Conservation (phyloP, 2,888 invertebrate species). For the Heliothis peltigera region DNA sequence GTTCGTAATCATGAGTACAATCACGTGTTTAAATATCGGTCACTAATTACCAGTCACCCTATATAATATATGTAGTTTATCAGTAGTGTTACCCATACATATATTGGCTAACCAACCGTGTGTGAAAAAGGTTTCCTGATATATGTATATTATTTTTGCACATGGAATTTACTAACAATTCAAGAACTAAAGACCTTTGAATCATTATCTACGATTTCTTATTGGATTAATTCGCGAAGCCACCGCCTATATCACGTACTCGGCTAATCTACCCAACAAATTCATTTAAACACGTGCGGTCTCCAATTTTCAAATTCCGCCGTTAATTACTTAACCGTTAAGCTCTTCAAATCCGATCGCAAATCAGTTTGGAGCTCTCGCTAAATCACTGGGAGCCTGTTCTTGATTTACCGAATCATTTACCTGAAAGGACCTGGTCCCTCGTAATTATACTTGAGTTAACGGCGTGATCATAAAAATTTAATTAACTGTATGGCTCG, state of each 20-base stretch:
- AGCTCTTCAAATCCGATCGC: conserved; percentile 34
- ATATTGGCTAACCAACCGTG: too few relatives aligned
- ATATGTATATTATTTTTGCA: too few relatives aligned
- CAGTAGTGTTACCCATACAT: too few relatives aligned
- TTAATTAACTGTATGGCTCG: conserved; percentile 46
- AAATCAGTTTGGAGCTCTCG: conserved; percentile 42
- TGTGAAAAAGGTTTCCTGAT: too few relatives aligned
- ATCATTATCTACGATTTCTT: too few relatives aligned
- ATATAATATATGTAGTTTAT: too few relatives aligned
- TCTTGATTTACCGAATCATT: conserved; percentile 56
- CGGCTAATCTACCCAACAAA: background rate
- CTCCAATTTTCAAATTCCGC: conserved; percentile 7
- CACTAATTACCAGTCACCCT: too few relatives aligned
- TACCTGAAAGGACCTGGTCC: conserved; percentile 37
- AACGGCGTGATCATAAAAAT: conserved; percentile 52
- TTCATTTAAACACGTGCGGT: background rate
- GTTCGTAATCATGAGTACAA: too few relatives aligned
- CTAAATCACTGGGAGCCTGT: conserved; percentile 42
- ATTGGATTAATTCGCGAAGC: too few relatives aligned
- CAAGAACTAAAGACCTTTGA: too few relatives aligned
- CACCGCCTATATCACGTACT: background rate
- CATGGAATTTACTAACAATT: too few relatives aligned
- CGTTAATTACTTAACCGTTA: conserved; percentile 22
- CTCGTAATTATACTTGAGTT: conserved; percentile 58
- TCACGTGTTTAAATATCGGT: too few relatives aligned